These are phyloP conservation scores for Sabellastarte sp. DNA, from an alignment of 2,888 invertebrate genomes.

Conservation along the genomic window DNA sequence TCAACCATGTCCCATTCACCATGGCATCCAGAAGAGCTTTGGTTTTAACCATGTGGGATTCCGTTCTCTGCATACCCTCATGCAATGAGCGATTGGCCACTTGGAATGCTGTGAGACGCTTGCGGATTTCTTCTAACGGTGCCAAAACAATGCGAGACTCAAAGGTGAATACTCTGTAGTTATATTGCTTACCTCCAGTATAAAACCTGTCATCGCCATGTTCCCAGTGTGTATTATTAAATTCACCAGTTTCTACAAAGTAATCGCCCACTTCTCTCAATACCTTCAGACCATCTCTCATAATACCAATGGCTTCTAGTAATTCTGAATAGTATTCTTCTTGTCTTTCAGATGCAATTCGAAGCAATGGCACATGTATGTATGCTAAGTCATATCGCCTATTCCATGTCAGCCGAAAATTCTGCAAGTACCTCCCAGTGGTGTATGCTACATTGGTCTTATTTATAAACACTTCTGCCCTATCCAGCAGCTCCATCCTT, in stretches of 20 bases:
- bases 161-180: constrained; percentile 9
- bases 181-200: constrained; percentile 3
- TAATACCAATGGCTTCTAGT: not conserved
- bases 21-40: not conserved
- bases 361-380: constrained; percentile 5
- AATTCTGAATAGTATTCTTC: not conserved
- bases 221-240: not conserved
- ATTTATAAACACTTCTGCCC: not conserved
- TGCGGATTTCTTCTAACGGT: constrained; percentile 3
- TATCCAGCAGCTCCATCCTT: not conserved
- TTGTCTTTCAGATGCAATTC: not conserved
- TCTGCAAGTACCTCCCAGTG: not conserved
- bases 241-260: not conserved
- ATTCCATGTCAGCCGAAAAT: not conserved
- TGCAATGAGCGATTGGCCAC: not conserved
- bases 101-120: constrained; percentile 6
- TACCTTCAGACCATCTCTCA: constrained; percentile 1
- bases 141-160: constrained; percentile 3
- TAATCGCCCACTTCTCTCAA: not conserved
- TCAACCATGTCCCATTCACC: not conserved
- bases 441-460: not conserved
- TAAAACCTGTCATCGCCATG: not conserved
- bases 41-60: too few relatives aligned
- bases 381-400: constrained; percentile 14
- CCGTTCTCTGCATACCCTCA: too few relatives aligned